phyloP scores from a whole-genome alignment of 1,140 invertebrate genomes.

The Ceratina japonica region DNA sequence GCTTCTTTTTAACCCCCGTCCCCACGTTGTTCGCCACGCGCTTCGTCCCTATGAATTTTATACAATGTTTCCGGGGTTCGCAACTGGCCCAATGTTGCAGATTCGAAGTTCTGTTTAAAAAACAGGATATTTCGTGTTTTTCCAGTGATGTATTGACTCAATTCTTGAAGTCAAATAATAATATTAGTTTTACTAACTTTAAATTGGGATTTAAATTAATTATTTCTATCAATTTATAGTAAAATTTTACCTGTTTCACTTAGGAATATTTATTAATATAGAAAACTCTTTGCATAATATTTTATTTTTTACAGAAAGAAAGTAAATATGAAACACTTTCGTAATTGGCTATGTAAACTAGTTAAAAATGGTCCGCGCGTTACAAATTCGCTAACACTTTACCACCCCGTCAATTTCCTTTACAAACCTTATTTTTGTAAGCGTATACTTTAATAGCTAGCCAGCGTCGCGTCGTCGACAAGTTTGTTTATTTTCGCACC shows the following conservation, averaged over 20 bases:
- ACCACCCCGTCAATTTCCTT: background rate
- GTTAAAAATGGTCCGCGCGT: too few relatives aligned
- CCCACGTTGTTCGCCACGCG: background rate
- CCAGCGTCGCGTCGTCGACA: background rate
- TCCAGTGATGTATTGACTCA: too few relatives aligned
- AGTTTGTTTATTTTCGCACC: conserved; percentile 43
- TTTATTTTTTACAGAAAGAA: too few relatives aligned
- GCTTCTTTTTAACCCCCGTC: background rate
- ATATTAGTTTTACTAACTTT: background rate
- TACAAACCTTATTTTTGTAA: background rate
- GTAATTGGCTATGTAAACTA: too few relatives aligned
- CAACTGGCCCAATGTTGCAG: background rate
- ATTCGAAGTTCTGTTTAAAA: too few relatives aligned
- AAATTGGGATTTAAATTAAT: too few relatives aligned
- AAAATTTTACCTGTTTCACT: too few relatives aligned
- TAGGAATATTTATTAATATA: too few relatives aligned
- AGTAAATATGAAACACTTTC: too few relatives aligned
- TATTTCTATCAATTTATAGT: too few relatives aligned
- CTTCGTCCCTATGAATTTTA: background rate
- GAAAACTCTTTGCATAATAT: too few relatives aligned
- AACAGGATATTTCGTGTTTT: too few relatives aligned
- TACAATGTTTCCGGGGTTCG: background rate
- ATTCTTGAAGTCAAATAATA: background rate
- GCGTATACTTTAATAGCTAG: conserved; percentile 3
- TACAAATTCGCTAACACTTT: background rate